Evolutionary conservation across 2,888 invertebrate genomes (phyloP), one percentile per base, ranked within the genome.

Genomic region (Apamea epomidion): DNA sequence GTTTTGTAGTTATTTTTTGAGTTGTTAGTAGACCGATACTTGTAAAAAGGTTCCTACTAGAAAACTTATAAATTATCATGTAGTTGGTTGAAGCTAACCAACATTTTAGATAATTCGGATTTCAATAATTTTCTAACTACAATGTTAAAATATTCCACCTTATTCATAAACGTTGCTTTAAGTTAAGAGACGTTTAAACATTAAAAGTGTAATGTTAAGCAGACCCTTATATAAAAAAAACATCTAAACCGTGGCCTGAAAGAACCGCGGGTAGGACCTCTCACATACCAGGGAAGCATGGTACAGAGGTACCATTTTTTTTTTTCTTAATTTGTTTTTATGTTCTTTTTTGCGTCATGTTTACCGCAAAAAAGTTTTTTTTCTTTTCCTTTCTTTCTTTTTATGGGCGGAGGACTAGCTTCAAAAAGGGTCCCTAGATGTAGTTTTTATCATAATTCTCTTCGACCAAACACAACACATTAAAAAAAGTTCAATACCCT

Each of bases 1-100:
- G 6, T 81, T 42, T 16, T 58, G 37, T 37, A 29, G 54, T 73
- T 67, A 67, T 60, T 78, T 51, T 29, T 32, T 12, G 21, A 54
- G 45, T 58, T 45, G n/a, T 10, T 0, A 32, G 42, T 21, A 18
- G 32, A 48, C 1, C 0, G n/a, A 48, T 0, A 12, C 5, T 64
- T 29, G 5, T 32, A 29, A 29, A 25, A 29, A 29, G 3, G 1
- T 48, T 25, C 3, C 45, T 45, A 64, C n/a, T 29, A 12, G 16
- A 25, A 62, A 29, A 42, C 25, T 25, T 12, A 14, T 6, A 37
- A 51, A 51, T 51, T n/a, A 37, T 51, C n/a, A n/a, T 51, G 4
- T n/a, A n/a, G n/a, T 5, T n/a, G 18, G 4, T 68, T 67, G 25
- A 32, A 68, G 25, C 4, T 18, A 12, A 32, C 18, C 5, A 48